phyloP scores from a whole-genome alignment of 2,888 invertebrate species.

The Trypoxylon attenuatum region DNA sequence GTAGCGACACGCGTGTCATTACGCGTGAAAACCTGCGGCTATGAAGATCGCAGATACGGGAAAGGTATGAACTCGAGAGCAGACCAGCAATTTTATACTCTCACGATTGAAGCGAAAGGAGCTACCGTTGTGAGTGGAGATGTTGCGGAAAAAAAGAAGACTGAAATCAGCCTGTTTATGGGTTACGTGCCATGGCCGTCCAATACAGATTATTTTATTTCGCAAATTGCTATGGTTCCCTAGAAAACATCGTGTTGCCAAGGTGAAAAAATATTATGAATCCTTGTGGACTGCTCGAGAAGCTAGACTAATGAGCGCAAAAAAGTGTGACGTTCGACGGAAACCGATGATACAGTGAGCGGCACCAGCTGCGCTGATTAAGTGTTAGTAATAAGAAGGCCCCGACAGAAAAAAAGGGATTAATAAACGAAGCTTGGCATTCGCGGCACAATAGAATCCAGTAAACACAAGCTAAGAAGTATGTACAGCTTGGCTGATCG shows the following conservation, averaged over 20 bases:
- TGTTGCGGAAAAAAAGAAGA: background rate
- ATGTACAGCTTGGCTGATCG: background rate
- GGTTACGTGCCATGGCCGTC: too few relatives aligned
- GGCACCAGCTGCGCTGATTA: background rate
- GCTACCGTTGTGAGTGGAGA: background rate
- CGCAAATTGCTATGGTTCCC: background rate
- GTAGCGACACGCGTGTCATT: constrained; percentile 22
- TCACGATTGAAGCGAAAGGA: too few relatives aligned
- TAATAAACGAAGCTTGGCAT: background rate
- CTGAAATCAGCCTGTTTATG: background rate
- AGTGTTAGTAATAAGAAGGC: background rate
- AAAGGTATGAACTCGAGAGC: constrained; percentile 2
- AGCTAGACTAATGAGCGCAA: background rate
- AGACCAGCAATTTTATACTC: constrained; percentile 14
- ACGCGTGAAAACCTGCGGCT: constrained; percentile 30
- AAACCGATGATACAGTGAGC: background rate
- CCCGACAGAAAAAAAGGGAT: background rate
- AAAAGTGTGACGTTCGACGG: background rate
- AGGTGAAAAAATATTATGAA: background rate
- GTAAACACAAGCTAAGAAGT: background rate
- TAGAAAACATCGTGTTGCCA: background rate
- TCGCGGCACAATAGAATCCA: background rate
- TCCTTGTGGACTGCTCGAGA: background rate
- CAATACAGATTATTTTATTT: background rate
- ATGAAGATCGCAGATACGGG: constrained; percentile 28